Evolutionary conservation across 1,140 invertebrate genomes (phyloP).

Genomic region (Drosophila rufa): DNA sequence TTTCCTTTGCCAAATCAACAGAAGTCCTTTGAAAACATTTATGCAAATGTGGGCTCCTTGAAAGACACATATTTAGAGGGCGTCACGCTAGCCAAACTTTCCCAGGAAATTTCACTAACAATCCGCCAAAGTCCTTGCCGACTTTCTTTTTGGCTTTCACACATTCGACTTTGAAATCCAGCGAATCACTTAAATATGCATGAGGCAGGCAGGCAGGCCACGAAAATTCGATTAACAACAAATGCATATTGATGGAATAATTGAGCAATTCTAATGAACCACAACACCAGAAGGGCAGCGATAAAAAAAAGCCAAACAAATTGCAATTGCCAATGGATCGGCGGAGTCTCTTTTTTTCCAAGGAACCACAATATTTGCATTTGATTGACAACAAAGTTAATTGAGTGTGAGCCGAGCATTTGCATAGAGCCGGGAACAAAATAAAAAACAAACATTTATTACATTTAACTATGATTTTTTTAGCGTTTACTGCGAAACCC

Average conservation of each 20-base stretch:
- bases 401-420: conserved; percentile 71
- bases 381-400: conserved; percentile 84
- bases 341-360: conserved; percentile 17
- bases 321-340: conserved; percentile 50
- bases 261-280: conserved; percentile 82
- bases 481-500: conserved; percentile 9
- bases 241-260: conserved; percentile 84
- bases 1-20: conserved; percentile 22
- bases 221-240: conserved; percentile 79
- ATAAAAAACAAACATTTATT: conserved; percentile 77
- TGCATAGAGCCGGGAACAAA: conserved; percentile 50
- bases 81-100: conserved; percentile 70
- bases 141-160: conserved; percentile 22
- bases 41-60: conserved; percentile 26
- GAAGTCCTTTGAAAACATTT: conserved; percentile 25
- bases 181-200: conserved; percentile 72
- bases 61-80: conserved; percentile 14
- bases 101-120: conserved; percentile 62
- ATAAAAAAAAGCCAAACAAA: conserved; percentile 60
- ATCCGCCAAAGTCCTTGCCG: conserved; percentile 16
- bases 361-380: conserved; percentile 78
- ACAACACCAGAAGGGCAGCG: conserved; percentile 56
- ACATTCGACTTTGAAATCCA: conserved; percentile 17
- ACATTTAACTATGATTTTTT: conserved; percentile 71
- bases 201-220: conserved; percentile 60